These are phyloP conservation scores for Chydorus sphaericus DNA, from an alignment of 2,888 invertebrate genomes.

Conservation along the genomic window DNA sequence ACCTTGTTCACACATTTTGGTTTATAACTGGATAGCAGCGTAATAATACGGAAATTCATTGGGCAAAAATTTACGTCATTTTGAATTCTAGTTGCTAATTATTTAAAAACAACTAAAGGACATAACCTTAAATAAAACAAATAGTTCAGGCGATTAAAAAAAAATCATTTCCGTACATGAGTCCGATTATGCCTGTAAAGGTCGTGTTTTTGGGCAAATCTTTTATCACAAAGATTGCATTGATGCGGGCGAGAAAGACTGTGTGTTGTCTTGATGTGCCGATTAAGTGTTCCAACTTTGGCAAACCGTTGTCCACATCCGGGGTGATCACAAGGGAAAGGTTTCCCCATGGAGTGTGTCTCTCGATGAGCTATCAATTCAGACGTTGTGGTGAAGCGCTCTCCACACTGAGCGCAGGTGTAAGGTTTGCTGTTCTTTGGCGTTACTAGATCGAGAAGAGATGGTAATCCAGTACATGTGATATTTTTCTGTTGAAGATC, in stretches of 20 bases:
- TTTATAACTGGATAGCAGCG: not conserved
- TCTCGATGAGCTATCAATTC: slow-evolving; percentile 5
- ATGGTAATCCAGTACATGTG: not conserved
- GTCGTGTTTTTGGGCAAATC: slow-evolving; percentile 12
- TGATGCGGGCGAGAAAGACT: not conserved
- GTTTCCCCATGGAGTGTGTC: slow-evolving; percentile 3
- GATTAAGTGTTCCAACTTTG: not conserved
- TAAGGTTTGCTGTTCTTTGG: not conserved
- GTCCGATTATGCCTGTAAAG: slow-evolving; percentile 7
- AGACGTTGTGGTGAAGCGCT: not conserved
- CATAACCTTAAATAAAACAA: not conserved
- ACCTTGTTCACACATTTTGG: not conserved
- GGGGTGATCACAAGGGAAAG: slow-evolving; percentile 10
- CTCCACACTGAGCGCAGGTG: slow-evolving; percentile 8
- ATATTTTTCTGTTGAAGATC: slow-evolving; percentile 1
- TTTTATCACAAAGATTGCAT: slow-evolving; percentile 8
- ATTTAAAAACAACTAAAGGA: not conserved
- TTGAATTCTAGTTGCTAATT: not conserved
- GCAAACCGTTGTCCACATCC: slow-evolving; percentile 8
- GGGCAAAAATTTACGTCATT: not conserved
- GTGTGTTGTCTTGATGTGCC: slow-evolving; percentile 9
- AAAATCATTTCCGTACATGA: not conserved
- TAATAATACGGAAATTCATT: not conserved
- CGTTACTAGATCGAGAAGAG: not conserved
- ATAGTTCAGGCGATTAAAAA: not conserved